A percentile compares a stretch with the other conserved stretches of the same genome.
These are phyloP conservation scores for Gymnarchus niloticus DNA, from an alignment of 2,113 vertebrate species.

Conservation along the genomic window DNA sequence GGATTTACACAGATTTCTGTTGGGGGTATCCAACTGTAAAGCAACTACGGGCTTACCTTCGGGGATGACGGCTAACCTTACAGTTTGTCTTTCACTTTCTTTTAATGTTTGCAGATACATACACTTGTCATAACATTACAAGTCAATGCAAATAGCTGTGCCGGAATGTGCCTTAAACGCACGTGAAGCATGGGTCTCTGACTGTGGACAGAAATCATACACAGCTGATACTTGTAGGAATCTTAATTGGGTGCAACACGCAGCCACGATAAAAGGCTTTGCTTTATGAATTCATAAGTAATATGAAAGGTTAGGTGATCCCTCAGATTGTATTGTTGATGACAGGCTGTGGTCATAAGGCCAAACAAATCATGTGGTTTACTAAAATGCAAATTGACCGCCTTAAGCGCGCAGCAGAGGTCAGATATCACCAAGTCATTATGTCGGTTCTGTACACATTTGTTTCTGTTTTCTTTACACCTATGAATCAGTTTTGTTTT, in stretches of 20 bases:
- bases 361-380: background rate
- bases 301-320: background rate
- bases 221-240: background rate
- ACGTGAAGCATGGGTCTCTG: background rate
- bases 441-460: background rate
- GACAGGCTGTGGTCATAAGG: background rate
- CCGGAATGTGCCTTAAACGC: background rate
- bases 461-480: background rate
- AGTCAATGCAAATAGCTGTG: background rate
- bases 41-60: constrained; percentile 8
- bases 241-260: too few relatives aligned
- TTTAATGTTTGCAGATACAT: background rate
- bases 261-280: too few relatives aligned
- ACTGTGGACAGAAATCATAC: background rate
- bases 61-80: background rate
- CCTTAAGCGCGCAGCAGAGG: background rate
- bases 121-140: background rate
- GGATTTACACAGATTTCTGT: too few relatives aligned
- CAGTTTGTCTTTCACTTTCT: background rate
- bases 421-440: too few relatives aligned
- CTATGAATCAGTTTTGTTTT: background rate
- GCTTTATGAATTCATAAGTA: background rate
- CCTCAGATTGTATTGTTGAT: background rate
- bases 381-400: background rate
- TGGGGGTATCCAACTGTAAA: background rate